phyloP scores from a whole-genome alignment of 2,113 vertebrate genomes.

The Numida meleagris region DNA sequence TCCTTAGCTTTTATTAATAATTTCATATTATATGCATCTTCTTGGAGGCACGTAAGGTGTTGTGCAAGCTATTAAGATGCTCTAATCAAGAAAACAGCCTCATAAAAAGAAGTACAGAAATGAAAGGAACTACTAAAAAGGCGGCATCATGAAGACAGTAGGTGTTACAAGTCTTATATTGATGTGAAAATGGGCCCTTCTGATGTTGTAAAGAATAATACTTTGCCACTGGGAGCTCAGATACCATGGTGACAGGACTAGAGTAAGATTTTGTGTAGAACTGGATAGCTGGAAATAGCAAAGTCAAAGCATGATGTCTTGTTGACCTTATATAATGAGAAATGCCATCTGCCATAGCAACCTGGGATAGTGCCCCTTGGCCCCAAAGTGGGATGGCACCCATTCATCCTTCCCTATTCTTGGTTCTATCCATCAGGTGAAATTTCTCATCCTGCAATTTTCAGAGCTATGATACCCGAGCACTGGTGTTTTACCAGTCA shows the following conservation, averaged over 20 bases:
- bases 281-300: neutral
- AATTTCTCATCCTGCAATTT: neutral
- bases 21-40: conserved; percentile 23
- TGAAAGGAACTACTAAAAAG: neutral
- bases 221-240: neutral
- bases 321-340: neutral
- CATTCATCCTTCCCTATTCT: neutral
- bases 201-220: neutral
- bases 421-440: accelerated
- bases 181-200: conserved; percentile 9
- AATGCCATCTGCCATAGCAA: neutral
- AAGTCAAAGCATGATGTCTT: neutral
- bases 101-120: conserved; percentile 16
- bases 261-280: neutral
- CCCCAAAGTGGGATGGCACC: neutral
- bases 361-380: neutral
- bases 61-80: neutral
- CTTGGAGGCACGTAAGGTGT: neutral
- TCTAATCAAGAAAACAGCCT: conserved; percentile 31
- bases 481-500: accelerated
- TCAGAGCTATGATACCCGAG: neutral
- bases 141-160: neutral
- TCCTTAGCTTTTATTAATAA: conserved; percentile 28
- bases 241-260: neutral
- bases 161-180: neutral